phyloP scores from a whole-genome alignment of 2,888 invertebrate species.

The Cosmia trapezina region DNA sequence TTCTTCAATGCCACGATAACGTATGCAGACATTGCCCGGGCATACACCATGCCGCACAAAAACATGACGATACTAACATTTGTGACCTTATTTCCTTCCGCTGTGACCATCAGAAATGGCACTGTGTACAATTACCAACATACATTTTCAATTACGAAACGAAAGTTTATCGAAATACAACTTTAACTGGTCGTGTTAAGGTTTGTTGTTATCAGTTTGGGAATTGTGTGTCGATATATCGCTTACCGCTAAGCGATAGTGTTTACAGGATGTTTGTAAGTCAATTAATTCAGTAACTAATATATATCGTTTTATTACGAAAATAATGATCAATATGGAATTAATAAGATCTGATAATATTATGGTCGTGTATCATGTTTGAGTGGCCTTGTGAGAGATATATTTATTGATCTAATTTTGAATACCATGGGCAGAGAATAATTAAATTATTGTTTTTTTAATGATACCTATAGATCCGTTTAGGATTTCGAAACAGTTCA shows the following conservation, averaged over 20 bases:
- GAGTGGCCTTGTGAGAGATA: constrained; percentile 16
- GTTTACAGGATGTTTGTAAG: constrained; percentile 59
- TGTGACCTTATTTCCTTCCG: constrained; percentile 70
- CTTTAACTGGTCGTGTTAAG: not conserved
- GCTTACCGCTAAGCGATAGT: constrained; percentile 44
- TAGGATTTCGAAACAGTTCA: constrained; percentile 19
- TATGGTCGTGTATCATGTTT: constrained; percentile 19
- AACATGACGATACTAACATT: constrained; percentile 36
- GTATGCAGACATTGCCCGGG: constrained; percentile 35
- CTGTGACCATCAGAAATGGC: constrained; percentile 63
- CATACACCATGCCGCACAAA: constrained; percentile 51
- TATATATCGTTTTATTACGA: constrained; percentile 50
- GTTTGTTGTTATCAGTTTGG: not conserved
- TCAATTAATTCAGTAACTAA: constrained; percentile 55
- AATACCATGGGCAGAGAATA: constrained; percentile 28
- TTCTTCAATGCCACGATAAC: constrained; percentile 44
- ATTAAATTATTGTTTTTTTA: constrained; percentile 18
- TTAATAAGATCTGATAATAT: constrained; percentile 22
- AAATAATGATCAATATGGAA: constrained; percentile 55
- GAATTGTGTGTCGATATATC: constrained; percentile 43
- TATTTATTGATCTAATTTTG: constrained; percentile 54
- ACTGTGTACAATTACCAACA: constrained; percentile 44
- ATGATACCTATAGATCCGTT: constrained; percentile 14
- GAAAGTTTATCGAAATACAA: not conserved
- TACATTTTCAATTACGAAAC: constrained; percentile 17